A percentile compares a stretch with the other conserved stretches of the same genome.
Conservation (phyloP, 2,888 invertebrate species). For the Trissonchulus sp. region DNA sequence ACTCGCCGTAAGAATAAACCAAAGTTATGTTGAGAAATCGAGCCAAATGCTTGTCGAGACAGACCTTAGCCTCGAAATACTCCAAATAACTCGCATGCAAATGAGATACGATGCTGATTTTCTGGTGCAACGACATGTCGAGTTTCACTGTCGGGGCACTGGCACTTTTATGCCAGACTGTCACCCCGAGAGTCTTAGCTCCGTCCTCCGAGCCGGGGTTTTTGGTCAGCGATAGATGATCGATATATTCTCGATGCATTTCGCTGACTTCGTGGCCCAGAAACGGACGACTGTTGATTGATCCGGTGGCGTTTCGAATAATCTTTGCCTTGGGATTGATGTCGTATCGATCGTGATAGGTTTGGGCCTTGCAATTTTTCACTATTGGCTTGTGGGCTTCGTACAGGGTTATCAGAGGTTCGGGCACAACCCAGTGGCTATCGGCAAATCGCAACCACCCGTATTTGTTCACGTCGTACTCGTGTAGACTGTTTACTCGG, state of each 20-base stretch:
- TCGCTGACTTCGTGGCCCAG: neutral
- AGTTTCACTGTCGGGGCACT: conserved; percentile 7
- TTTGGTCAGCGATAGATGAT: neutral
- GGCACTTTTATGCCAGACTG: neutral
- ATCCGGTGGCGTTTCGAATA: neutral
- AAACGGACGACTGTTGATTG: neutral
- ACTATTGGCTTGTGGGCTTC: conserved; percentile 5
- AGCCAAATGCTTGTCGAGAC: conserved; percentile 5
- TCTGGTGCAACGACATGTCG: conserved; percentile 14
- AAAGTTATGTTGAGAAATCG: conserved; percentile 22
- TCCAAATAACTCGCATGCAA: conserved; percentile 17
- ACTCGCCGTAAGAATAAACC: conserved; percentile 20
- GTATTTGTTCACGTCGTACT: neutral
- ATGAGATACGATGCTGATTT: conserved; percentile 16
- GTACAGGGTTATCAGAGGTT: neutral
- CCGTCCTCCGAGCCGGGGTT: neutral
- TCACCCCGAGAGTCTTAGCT: neutral
- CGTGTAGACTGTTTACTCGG: neutral
- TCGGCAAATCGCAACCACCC: neutral
- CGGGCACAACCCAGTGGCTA: neutral
- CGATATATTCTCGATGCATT: neutral
- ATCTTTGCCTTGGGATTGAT: neutral
- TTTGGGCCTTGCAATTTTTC: conserved; percentile 8
- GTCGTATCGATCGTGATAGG: conserved; percentile 12
- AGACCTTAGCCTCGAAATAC: neutral